Conservation (phyloP, 2,113 vertebrate genomes). For the Sterna hirundo region DNA sequence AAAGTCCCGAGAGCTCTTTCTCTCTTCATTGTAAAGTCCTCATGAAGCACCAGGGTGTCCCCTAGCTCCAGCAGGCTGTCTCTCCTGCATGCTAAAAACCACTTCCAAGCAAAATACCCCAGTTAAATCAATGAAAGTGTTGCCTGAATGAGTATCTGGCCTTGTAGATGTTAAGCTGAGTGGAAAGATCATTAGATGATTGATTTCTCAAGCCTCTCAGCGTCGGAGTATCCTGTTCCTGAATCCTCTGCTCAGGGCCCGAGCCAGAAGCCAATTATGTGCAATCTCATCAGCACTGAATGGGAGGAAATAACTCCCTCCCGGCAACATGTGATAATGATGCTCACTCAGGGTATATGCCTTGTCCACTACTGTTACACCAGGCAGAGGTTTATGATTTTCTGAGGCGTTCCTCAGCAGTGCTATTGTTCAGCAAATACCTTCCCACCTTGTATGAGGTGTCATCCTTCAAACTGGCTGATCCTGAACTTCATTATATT, state of each 20-base stretch:
- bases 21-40: background rate
- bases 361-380: background rate
- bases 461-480: background rate
- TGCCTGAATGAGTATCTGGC: background rate
- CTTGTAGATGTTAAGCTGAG: background rate
- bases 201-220: constrained; percentile 39
- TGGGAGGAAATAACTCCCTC: constrained; percentile 12
- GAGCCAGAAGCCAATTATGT: constrained; percentile 38
- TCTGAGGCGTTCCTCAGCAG: background rate
- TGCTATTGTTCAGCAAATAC: background rate
- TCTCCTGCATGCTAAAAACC: background rate
- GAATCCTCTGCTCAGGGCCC: background rate
- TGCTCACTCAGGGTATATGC: background rate
- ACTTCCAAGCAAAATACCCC: background rate
- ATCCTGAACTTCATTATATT: background rate
- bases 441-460: background rate
- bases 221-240: constrained; percentile 9
- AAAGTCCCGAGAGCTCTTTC: background rate
- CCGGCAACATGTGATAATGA: background rate
- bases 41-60: background rate
- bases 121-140: background rate
- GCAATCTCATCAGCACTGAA: constrained; percentile 28
- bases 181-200: background rate
- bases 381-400: background rate
- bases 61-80: background rate